Evolutionary conservation across 2,797 vertebrate genomes (phyloP), one percentile per base, ranked within the genome.

Genomic region (Muscicapa striata): DNA sequence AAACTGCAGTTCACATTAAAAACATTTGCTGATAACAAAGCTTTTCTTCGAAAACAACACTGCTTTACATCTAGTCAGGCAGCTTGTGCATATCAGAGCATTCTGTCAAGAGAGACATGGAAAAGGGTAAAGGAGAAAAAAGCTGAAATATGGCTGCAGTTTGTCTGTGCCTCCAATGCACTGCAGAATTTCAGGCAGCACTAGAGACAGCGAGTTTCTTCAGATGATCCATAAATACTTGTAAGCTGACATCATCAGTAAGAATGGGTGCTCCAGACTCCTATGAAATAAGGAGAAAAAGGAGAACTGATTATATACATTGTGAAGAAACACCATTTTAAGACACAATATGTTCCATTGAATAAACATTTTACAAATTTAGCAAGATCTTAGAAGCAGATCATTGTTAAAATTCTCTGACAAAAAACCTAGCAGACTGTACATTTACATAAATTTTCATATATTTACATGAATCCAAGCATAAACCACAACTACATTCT

Each of bases 161-260:
- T 89, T 90, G 48, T 96, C 87, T 69, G 75, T 61, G 90, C 87
- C 88, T 91, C 59, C 61, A 87, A 20, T 13, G 66, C 61, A 67
- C 62, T 78, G 74, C 59, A 93, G 85, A 78, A 67, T 43, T 87
- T 98, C 97, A 99, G 89, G 99, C 99, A 57, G 99, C 99, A 90
- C 99, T 99, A 86, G 99, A 99, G 40, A 99, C 99, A 4, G 99
- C 99, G 3, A 99, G 98, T 95, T 99, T 99, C 98, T 99, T 99
- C 96, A 99, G 98, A 96, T 99, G 99, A 97, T 99, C 99, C 99
- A 99, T 99, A 94, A 99, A 99, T 62, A 99, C 99, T 97, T 99
- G 99, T 93, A 99, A 98, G 91, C 99, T 99, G 97, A 99, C 99
- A 63, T 99, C 99, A 66, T 99, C 99, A 4, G 99, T 99, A 87